Percentiles rank a stretch among this genome's conserved stretches.
Conservation (phyloP, 2,797 vertebrate species). For the Chrosomus eos region DNA sequence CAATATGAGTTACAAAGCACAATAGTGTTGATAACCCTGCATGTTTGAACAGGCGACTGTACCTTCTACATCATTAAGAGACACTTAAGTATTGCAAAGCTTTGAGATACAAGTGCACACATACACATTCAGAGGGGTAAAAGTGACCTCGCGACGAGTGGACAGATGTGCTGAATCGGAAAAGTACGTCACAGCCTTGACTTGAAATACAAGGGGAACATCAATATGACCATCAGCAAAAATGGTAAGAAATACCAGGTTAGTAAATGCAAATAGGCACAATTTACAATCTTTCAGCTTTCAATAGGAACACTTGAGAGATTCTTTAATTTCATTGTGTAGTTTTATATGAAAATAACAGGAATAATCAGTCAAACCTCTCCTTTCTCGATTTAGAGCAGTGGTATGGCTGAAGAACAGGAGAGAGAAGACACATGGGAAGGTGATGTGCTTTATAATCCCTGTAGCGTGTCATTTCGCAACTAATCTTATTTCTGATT, state of each 20-base stretch:
- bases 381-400: not conserved
- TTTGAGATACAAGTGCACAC: slow-evolving; percentile 58
- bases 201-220: slow-evolving; percentile 3
- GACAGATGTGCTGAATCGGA: not conserved
- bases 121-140: slow-evolving; percentile 20
- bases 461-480: slow-evolving; percentile 9
- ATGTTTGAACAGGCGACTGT: slow-evolving; percentile 61
- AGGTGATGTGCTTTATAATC: slow-evolving; percentile 31
- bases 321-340: not conserved
- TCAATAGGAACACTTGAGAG: not conserved
- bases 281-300: slow-evolving; percentile 7
- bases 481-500: not conserved
- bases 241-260: not conserved
- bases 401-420: slow-evolving; percentile 2
- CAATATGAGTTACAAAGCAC: slow-evolving; percentile 70
- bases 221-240: not conserved
- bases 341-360: not conserved
- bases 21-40: slow-evolving; percentile 64
- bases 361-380: not conserved
- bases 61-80: slow-evolving; percentile 59
- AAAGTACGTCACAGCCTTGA: slow-evolving; percentile 10
- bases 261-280: slow-evolving; percentile 38
- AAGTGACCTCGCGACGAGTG: not conserved
- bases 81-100: slow-evolving; percentile 76
- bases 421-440: not conserved